Conservation (phyloP, 35 echinoderm and acorn worm species). For the Ophioderma brevispina region DNA sequence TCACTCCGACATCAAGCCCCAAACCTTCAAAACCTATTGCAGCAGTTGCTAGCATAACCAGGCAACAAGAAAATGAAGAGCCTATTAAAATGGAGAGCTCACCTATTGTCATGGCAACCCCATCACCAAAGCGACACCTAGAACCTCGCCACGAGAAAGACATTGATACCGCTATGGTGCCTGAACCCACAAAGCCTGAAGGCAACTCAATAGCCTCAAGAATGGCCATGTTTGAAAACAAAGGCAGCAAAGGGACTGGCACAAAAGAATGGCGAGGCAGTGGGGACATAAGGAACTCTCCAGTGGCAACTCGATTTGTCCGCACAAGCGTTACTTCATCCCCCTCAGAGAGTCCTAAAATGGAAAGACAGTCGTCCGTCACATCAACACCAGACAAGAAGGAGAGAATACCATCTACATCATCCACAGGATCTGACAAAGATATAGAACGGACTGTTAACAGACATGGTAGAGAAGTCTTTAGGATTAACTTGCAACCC, state of each 20-base stretch:
- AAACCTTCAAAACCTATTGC: neutral
- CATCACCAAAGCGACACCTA: neutral
- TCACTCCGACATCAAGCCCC: neutral
- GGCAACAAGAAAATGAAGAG: neutral
- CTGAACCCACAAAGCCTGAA: neutral
- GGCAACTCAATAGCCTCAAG: neutral
- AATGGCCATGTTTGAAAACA: slow-evolving; percentile 40
- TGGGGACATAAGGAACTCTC: neutral
- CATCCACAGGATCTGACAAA: neutral
- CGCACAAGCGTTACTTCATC: neutral
- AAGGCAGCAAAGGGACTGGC: neutral
- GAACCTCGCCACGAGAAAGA: slow-evolving; percentile 29
- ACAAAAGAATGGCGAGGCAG: neutral
- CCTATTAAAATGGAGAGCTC: neutral
- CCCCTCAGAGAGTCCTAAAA: slow-evolving; percentile 7
- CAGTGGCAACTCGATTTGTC: neutral
- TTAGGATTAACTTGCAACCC: slow-evolving; percentile 62
- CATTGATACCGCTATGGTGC: slow-evolving; percentile 5
- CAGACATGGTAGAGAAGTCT: slow-evolving; percentile 54
- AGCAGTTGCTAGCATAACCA: neutral
- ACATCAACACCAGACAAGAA: neutral
- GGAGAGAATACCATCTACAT: neutral
- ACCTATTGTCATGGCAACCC: neutral
- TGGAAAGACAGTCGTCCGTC: slow-evolving; percentile 11
- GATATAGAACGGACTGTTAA: slow-evolving; percentile 51